A percentile compares a stretch with the other conserved stretches of the same genome.
These are phyloP conservation scores for Parasteatoda tepidariorum DNA, from an alignment of 1,140 invertebrate species.

Conservation along the genomic window DNA sequence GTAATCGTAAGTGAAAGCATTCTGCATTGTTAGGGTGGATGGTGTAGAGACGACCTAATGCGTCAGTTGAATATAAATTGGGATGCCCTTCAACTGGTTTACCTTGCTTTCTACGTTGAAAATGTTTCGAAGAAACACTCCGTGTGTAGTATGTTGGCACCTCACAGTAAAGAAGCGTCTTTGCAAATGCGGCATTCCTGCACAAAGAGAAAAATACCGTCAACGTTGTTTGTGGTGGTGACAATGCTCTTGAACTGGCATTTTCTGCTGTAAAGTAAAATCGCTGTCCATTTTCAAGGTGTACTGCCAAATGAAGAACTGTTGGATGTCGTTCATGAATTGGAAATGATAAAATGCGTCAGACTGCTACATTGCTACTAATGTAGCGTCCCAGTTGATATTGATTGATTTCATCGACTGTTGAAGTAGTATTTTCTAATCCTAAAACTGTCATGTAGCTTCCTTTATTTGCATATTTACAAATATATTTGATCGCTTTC, in stretches of 20 bases:
- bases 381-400: constrained; percentile 62
- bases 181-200: neutral
- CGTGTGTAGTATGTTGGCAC: constrained; percentile 51
- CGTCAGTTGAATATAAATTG: constrained; percentile 60
- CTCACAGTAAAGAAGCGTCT: constrained; percentile 39
- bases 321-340: too few relatives aligned
- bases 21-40: constrained; percentile 67
- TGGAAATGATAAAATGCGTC: too few relatives aligned
- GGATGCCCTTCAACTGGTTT: constrained; percentile 62
- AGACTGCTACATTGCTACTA: constrained; percentile 62
- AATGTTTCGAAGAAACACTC: constrained; percentile 39
- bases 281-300: too few relatives aligned
- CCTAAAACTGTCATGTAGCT: neutral
- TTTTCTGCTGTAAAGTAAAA: constrained; percentile 47
- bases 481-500: too few relatives aligned
- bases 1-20: constrained; percentile 64
- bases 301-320: too few relatives aligned
- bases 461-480: too few relatives aligned
- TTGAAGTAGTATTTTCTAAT: neutral
- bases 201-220: neutral
- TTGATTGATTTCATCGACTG: neutral
- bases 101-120: constrained; percentile 7
- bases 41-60: constrained; percentile 66
- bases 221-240: constrained; percentile 9
- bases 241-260: neutral